Percentiles rank a stretch among this genome's conserved stretches.
These are phyloP conservation scores for Acrossocheilus wenchowensis DNA, from an alignment of 2,797 vertebrate species.

Conservation along the genomic window DNA sequence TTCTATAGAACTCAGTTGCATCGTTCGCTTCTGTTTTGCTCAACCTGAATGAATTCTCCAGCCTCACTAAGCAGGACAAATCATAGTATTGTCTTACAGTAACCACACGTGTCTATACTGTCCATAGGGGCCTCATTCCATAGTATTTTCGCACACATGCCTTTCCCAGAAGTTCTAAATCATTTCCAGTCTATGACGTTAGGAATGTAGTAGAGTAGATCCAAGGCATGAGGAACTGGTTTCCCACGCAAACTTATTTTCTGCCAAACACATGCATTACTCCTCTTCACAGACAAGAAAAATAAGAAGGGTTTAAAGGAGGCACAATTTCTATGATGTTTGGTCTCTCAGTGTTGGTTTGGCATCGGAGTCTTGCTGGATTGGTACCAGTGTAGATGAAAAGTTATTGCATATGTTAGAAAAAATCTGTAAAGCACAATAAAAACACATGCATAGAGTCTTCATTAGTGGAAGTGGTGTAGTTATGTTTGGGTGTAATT, in stretches of 20 bases:
- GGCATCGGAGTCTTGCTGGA: neutral
- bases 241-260: neutral
- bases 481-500: neutral
- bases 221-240: constrained; percentile 1
- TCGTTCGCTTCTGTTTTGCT: neutral
- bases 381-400: neutral
- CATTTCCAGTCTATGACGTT: neutral
- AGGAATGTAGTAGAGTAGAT: neutral
- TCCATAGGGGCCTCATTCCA: constrained; percentile 22
- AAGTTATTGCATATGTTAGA: neutral
- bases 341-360: neutral
- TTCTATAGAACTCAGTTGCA: neutral
- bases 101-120: constrained; percentile 9
- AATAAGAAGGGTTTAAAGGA: neutral
- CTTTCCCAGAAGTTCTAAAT: constrained; percentile 27
- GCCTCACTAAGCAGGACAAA: neutral
- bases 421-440: neutral
- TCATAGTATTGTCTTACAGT: neutral
- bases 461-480: neutral
- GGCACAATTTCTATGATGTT: neutral
- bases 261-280: neutral
- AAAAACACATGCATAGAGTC: neutral
- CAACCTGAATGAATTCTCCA: neutral
- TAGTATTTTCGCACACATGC: neutral
- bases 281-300: neutral